phyloP scores from a whole-genome alignment of 2,113 vertebrate species.

The Hippocampus guttulatus region DNA sequence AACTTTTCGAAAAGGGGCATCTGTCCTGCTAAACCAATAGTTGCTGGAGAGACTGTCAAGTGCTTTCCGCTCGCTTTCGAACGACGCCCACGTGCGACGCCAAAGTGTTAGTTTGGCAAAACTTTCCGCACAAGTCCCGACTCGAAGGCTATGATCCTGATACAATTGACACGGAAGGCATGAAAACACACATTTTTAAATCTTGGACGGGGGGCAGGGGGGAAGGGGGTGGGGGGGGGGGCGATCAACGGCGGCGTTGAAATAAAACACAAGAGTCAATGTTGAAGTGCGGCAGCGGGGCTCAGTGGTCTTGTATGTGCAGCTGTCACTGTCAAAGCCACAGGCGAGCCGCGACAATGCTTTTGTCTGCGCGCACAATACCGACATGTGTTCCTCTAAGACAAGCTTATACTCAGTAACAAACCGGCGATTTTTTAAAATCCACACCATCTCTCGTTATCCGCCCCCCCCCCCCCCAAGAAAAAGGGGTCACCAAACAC shows the following conservation, averaged over 20 bases:
- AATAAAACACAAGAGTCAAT: constrained; percentile 59
- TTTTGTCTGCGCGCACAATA: constrained; percentile 73
- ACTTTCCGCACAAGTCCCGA: constrained; percentile 16
- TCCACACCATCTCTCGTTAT: constrained; percentile 73
- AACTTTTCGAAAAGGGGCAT: constrained; percentile 58
- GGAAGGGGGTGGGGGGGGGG: constrained; percentile 39
- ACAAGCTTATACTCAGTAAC: constrained; percentile 67
- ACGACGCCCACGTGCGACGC: constrained; percentile 32
- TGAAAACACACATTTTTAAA: constrained; percentile 19
- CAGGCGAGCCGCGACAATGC: constrained; percentile 67
- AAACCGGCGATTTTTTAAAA: constrained; percentile 61
- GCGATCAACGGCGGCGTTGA: constrained; percentile 61
- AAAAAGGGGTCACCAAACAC: constrained; percentile 68
- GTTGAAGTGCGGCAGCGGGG: constrained; percentile 64
- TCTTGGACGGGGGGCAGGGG: constrained; percentile 20
- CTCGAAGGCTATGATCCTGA: neutral
- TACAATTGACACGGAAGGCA: constrained; percentile 5
- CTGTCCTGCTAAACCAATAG: constrained; percentile 60
- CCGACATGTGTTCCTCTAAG: constrained; percentile 72
- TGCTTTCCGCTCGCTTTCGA: constrained; percentile 47
- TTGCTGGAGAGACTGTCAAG: constrained; percentile 58
- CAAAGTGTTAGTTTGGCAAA: constrained; percentile 35
- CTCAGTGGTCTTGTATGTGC: constrained; percentile 70
- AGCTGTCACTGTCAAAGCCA: constrained; percentile 73
- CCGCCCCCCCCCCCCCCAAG: constrained; percentile 43